Percentiles rank a stretch among this genome's conserved stretches.
phyloP scores from a whole-genome alignment of 23 tunicate species.

The Ascidia mentula region DNA sequence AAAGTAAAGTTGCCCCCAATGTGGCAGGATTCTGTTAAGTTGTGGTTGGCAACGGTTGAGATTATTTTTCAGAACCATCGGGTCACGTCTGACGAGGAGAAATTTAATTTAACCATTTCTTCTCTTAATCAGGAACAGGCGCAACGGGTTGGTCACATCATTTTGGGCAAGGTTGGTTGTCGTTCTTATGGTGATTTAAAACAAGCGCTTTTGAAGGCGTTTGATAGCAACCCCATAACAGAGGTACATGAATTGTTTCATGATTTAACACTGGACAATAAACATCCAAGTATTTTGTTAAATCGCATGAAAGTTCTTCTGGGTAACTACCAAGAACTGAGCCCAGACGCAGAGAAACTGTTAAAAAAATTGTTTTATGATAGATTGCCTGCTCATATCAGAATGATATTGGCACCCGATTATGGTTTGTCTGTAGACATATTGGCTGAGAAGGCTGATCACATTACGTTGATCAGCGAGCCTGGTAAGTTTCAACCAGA shows the following conservation, averaged over 20 bases:
- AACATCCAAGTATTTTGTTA: background rate
- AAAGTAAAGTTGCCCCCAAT: background rate
- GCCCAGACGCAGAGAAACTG: background rate
- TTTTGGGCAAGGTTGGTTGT: background rate
- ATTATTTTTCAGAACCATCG: background rate
- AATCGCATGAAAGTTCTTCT: background rate
- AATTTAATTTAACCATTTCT: background rate
- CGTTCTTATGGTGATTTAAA: background rate
- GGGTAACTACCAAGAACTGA: background rate
- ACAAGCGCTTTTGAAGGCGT: no score
- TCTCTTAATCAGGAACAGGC: background rate
- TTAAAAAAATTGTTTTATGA: background rate
- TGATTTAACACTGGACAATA: background rate
- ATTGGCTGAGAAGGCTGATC: background rate
- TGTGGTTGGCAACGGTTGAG: background rate
- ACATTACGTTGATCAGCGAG: background rate
- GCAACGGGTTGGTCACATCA: background rate
- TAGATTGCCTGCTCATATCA: background rate
- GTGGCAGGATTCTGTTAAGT: background rate
- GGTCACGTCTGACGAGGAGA: background rate
- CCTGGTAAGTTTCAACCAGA: background rate
- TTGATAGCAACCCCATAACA: background rate
- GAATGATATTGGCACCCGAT: background rate
- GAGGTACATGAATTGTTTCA: background rate
- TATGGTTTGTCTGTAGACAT: background rate